Evolutionary conservation across 2,797 vertebrate species (phyloP).

Genomic region (Halcyon smyrnensis): DNA sequence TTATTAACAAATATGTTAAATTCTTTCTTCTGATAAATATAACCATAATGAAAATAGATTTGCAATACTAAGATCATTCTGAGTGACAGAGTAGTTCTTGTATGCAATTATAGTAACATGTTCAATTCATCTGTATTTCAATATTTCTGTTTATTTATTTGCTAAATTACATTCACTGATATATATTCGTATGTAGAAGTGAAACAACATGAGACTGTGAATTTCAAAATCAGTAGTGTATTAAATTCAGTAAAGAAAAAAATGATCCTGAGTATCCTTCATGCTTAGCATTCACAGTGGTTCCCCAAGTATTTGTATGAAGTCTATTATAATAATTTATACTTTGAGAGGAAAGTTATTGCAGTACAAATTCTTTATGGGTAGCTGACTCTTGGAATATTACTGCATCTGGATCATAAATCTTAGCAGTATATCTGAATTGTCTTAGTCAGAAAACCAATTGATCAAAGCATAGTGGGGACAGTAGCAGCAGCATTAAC

Average conservation of each 20-base stretch:
- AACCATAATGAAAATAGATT: neutral
- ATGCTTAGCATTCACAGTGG: neutral
- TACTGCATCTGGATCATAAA: neutral
- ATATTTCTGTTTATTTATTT: neutral
- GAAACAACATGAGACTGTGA: neutral
- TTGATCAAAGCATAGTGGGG: neutral
- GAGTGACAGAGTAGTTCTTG: neutral
- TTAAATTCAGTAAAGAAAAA: neutral
- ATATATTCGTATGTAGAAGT: neutral
- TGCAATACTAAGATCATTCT: neutral
- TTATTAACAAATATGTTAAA: neutral
- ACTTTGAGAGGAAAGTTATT: neutral
- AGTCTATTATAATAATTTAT: slow-evolving; percentile 3
- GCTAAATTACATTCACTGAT: neutral
- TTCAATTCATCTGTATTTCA: neutral
- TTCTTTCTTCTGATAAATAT: neutral
- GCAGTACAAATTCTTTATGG: neutral
- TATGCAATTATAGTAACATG: neutral
- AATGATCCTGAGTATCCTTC: neutral
- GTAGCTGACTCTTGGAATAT: neutral
- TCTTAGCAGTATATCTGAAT: neutral
- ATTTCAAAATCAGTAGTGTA: neutral
- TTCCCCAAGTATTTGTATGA: neutral
- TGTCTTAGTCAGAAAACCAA: neutral
- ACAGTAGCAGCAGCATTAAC: neutral